phyloP scores from a whole-genome alignment of 1,140 invertebrate genomes.

The Bombus confusus region DNA sequence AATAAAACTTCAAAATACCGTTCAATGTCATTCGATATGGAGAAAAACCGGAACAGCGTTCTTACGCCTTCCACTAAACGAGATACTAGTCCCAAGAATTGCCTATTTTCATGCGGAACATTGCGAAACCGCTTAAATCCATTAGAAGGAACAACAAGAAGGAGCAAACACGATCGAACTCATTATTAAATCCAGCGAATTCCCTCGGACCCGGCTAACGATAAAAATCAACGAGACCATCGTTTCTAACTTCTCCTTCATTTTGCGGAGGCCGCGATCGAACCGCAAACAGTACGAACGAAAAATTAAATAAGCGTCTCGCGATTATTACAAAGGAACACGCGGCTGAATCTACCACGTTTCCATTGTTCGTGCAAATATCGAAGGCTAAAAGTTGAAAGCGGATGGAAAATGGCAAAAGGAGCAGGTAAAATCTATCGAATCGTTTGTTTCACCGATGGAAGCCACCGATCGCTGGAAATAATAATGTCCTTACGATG shows the following conservation, averaged over 20 bases:
- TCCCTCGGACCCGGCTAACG: not conserved
- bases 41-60: not conserved
- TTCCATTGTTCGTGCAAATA: conserved; percentile 8
- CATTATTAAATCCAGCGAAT: not conserved
- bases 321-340: conserved; percentile 3
- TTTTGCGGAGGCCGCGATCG: not conserved
- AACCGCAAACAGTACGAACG: not conserved
- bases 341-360: not conserved
- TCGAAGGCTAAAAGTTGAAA: not conserved
- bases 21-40: not conserved
- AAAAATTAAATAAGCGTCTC: not conserved
- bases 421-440: not conserved
- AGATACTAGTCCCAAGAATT: not conserved
- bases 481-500: conserved; percentile 37
- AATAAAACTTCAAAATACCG: too few relatives aligned
- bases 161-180: not conserved
- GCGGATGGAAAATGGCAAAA: not conserved
- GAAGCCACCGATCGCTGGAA: conserved; percentile 16
- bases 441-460: not conserved
- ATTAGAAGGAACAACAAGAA: too few relatives aligned
- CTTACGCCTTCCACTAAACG: not conserved
- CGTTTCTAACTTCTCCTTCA: not conserved
- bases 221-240: not conserved
- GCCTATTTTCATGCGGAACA: not conserved
- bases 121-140: not conserved